Percentiles rank a stretch among this genome's conserved stretches.
These are phyloP conservation scores for Microtus ochrogaster DNA, from an alignment of 2,113 vertebrate genomes.

Conservation along the genomic window DNA sequence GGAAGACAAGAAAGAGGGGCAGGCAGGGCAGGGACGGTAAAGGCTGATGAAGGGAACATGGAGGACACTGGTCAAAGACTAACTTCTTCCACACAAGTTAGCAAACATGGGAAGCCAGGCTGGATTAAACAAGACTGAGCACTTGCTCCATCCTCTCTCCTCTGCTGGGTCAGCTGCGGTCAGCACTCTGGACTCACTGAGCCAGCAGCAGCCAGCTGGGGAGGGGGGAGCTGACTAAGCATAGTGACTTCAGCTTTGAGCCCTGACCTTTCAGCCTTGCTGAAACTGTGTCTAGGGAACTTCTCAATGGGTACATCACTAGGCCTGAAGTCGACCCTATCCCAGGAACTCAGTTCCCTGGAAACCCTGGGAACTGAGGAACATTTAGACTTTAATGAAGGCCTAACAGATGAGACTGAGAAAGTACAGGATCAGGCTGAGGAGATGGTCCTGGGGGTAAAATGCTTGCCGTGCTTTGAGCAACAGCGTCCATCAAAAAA, in stretches of 20 bases:
- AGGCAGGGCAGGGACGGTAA: background rate
- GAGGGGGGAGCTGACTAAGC: slow-evolving; percentile 3
- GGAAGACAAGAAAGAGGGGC: background rate
- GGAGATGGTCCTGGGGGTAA: too few species aligned
- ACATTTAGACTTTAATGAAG: background rate
- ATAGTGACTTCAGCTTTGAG: background rate
- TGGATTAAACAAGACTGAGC: background rate
- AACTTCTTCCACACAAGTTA: background rate
- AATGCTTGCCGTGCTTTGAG: background rate
- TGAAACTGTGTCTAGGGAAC: background rate
- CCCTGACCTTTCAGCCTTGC: background rate
- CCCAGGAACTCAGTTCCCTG: background rate
- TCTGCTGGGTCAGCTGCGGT: background rate
- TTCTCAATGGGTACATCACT: background rate
- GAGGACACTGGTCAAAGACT: background rate
- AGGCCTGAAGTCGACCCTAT: background rate
- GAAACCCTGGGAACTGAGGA: background rate
- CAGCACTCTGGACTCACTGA: background rate
- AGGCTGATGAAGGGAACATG: background rate
- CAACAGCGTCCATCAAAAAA: background rate
- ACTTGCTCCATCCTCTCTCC: background rate
- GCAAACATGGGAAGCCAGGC: slow-evolving; percentile 32
- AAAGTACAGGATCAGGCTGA: background rate
- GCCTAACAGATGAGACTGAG: background rate
- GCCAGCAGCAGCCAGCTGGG: background rate